Evolutionary conservation across 2,888 invertebrate species (phyloP), one percentile per base, ranked within the genome.

Genomic region (Hirtodrosophila cameraria): DNA sequence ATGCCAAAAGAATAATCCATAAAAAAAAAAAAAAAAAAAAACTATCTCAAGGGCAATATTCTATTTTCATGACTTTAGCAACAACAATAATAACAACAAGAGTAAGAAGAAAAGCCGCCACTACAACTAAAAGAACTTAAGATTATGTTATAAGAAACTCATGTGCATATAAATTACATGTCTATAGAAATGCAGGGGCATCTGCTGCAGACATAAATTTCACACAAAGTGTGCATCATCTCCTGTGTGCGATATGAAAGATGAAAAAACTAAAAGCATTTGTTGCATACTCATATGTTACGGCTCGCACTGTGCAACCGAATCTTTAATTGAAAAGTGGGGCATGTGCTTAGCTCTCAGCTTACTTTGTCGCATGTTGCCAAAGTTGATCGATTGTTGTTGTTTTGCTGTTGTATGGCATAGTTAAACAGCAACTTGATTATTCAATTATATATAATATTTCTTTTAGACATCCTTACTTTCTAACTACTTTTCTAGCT

Each of bases 121-220:
- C n/a, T n/a, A n/a, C 28, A 35, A 11, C 12, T 28, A 16, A 11
- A 33, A n/a, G 13, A 42, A 16, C 30, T 12, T n/a, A 30, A 27
- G 49, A 60, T 54, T 38, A 25, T 50, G 53, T 36, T 60, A 60
- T 46, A 55, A 55, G 61, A 60, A 68, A 57, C 61, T 70, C 57
- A 33, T 57, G 52, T 42, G 53, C 57, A 67, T 53, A 67, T 72
- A 73, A 72, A 67, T 67, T 46, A 57, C 23, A 28, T 53, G 49
- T 38, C 55, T 57, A 70, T 57, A 73, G 38, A 61, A 70, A 70
- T 72, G 36, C 28, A 31, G 30, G 8, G 46, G 58, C 28, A 52
- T 16, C 35, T 57, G 65, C 46, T 46, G 60, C 45, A 52, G 23
- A 39, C 45, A 45, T 52, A 61, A 60, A 61, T 61, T 61, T 12